Conservation (phyloP, 2,113 vertebrate species). For the Sarotherodon lohbergeri region DNA sequence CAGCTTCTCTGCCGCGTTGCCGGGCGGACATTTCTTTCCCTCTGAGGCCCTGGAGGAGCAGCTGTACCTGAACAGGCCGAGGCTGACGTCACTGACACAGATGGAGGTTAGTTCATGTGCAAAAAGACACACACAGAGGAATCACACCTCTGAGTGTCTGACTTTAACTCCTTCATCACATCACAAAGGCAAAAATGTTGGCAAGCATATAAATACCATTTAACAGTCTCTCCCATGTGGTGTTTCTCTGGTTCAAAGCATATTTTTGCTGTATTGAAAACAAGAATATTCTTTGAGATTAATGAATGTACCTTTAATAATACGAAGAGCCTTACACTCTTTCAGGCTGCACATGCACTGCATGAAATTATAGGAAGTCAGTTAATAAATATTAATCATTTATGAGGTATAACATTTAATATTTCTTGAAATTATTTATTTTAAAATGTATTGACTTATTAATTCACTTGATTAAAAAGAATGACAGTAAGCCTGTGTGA, state of each 20-base stretch:
- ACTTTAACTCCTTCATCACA: background rate
- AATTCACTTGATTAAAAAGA: background rate
- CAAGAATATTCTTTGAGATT: background rate
- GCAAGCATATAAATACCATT: background rate
- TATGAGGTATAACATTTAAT: background rate
- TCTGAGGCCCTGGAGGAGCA: slow-evolving; percentile 97
- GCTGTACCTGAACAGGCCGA: slow-evolving; percentile 91
- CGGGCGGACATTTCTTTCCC: slow-evolving; percentile 86
- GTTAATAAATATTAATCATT: background rate
- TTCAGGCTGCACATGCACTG: background rate
- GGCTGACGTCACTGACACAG: slow-evolving; percentile 85
- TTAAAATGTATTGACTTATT: background rate
- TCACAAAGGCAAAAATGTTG: background rate
- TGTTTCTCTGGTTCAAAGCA: background rate
- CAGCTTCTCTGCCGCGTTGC: slow-evolving; percentile 88
- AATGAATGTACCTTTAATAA: background rate
- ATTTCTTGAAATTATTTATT: background rate
- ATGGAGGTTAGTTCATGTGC: slow-evolving; percentile 74
- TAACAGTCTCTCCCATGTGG: background rate
- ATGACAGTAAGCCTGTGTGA: background rate
- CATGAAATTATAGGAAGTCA: background rate
- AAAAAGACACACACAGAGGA: background rate
- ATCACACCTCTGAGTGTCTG: background rate
- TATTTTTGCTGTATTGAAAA: background rate
- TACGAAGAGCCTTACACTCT: background rate